Percentiles rank a stretch among this genome's conserved stretches.
phyloP scores from a whole-genome alignment of 2,888 invertebrate genomes.

The Drymonia ruficornis region DNA sequence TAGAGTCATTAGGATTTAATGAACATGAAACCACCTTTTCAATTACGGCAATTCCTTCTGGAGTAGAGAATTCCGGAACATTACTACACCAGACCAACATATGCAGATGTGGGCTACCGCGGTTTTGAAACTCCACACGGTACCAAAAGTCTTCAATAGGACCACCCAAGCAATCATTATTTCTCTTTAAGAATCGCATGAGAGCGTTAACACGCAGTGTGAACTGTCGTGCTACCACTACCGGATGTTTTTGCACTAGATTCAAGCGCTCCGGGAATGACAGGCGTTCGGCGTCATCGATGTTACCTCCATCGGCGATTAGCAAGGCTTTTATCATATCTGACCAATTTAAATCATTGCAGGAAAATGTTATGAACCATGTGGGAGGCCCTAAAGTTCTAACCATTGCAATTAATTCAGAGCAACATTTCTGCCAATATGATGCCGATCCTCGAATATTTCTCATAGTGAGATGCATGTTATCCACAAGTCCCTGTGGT shows the following conservation, averaged over 20 bases:
- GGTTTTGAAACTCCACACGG: constrained; percentile 50
- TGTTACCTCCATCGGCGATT: constrained; percentile 4
- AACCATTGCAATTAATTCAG: constrained; percentile 48
- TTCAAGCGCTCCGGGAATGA: constrained; percentile 12
- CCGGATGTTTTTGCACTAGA: constrained; percentile 14
- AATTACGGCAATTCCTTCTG: constrained; percentile 26
- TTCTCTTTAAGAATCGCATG: neutral
- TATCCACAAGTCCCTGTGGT: constrained; percentile 31
- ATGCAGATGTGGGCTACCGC: constrained; percentile 50
- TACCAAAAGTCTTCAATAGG: constrained; percentile 29
- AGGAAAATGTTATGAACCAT: constrained; percentile 46
- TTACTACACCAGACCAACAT: constrained; percentile 43
- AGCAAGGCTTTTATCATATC: constrained; percentile 52
- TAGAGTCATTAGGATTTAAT: neutral
- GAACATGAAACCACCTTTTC: constrained; percentile 41
- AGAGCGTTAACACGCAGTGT: constrained; percentile 17
- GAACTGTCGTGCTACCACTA: constrained; percentile 14
- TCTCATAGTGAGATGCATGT: constrained; percentile 48
- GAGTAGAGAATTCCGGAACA: constrained; percentile 26
- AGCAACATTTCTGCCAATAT: constrained; percentile 42
- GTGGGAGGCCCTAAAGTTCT: constrained; percentile 47
- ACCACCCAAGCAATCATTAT: constrained; percentile 6
- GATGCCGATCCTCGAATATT: constrained; percentile 44
- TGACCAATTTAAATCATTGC: constrained; percentile 44
- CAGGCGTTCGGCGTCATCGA: neutral